Evolutionary conservation across 37 sponge, comb jelly and placozoan genomes (phyloP).

Genomic region (Diacarnus erythraeanus): DNA sequence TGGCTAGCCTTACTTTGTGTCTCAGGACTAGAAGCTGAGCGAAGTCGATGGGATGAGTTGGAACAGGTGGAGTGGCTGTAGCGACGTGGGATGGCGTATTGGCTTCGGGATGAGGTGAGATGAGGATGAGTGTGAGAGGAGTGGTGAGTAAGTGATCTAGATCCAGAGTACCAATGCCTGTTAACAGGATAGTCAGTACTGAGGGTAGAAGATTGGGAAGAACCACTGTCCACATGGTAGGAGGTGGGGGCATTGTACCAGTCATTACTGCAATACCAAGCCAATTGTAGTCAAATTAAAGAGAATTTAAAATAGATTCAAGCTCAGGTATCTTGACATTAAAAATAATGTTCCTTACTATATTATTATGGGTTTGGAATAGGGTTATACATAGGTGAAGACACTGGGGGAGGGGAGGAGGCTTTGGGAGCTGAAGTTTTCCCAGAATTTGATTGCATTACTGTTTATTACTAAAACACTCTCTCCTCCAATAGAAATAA

Average conservation of each 20-base stretch:
- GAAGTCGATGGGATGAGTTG: not conserved
- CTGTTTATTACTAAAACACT: too few relatives aligned
- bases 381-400: too few relatives aligned
- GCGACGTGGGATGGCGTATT: not conserved
- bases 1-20: not conserved
- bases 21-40: not conserved
- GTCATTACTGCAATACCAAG: not conserved
- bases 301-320: too few relatives aligned
- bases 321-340: too few relatives aligned
- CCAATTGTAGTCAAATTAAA: not conserved
- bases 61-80: slow-evolving; percentile 1
- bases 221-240: not conserved
- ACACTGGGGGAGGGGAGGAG: too few relatives aligned
- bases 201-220: not conserved
- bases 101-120: too few relatives aligned
- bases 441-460: too few relatives aligned
- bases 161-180: too few relatives aligned
- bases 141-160: not conserved
- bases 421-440: too few relatives aligned
- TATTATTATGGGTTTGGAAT: too few relatives aligned
- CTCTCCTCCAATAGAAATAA: too few relatives aligned
- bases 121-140: not conserved
- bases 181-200: not conserved
- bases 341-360: too few relatives aligned
- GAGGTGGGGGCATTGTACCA: not conserved